Evolutionary conservation across 2,113 vertebrate genomes (phyloP).

Genomic region (Halichoerus grypus): DNA sequence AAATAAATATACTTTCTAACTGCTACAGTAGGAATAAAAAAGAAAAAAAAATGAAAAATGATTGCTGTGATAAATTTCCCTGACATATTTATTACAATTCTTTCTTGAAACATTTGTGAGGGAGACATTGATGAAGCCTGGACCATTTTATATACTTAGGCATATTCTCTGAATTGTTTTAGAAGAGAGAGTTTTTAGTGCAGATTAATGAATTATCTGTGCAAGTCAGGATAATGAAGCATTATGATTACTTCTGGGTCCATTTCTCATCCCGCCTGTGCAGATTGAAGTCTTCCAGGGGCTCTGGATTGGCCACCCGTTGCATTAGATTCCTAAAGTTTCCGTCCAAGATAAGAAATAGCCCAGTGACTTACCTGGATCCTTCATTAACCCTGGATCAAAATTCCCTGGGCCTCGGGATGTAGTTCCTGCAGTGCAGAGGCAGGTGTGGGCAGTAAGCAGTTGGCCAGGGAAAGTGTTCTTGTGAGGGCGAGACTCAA

Average conservation of each 20-base stretch:
- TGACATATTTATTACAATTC: neutral
- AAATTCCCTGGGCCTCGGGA: neutral
- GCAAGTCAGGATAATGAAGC: neutral
- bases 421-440: no score
- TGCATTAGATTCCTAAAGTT: neutral
- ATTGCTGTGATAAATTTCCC: neutral
- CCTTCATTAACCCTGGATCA: neutral
- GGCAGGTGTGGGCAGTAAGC: fast-evolving
- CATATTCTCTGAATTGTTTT: neutral
- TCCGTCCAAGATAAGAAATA: neutral
- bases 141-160: neutral
- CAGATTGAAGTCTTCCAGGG: neutral
- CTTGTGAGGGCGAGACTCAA: fast-evolving
- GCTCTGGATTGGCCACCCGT: neutral
- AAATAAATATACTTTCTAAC: neutral
- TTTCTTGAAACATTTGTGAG: constrained; percentile 37
- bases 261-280: neutral
- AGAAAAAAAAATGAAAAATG: neutral
- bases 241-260: neutral
- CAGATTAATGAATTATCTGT: neutral
- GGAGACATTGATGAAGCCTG: neutral
- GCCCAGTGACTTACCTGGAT: neutral
- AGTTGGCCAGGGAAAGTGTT: fast-evolving
- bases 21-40: neutral
- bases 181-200: neutral